Evolutionary conservation across 37 sponge, comb jelly and placozoan genomes (phyloP), one percentile per base, ranked within the genome.

Genomic region (Ephydatia muelleri): DNA sequence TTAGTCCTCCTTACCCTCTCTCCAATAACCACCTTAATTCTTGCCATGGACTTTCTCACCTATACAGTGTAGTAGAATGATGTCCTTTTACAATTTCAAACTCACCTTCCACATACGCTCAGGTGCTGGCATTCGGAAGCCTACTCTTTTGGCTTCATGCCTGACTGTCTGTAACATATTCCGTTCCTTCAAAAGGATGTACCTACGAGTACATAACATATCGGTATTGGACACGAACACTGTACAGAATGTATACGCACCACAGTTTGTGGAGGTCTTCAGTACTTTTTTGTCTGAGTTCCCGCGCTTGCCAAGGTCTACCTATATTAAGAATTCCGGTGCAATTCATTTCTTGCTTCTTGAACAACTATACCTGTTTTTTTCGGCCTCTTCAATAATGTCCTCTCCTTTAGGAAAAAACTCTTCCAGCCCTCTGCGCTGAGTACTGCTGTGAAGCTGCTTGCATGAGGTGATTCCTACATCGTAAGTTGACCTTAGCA

Each of bases 241-340:
- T 43, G 19, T 57, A 66, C 37, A 67, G 37, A 27, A 78, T 14
- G 5, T 37, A 28, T 8, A 77, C 80, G 74, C 67, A 89, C 93
- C 93, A 93, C 35, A 93, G 39, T 31, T 93, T 93, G 67, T 93
- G 93, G 38, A 93, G 72, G 73, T 93, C 90, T 70, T 89, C 93
- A 65, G 69, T 86, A 40, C 93, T 89, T 65, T 93, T 93, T 13
- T 80, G 79, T 68, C 93, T 83, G 78, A 93, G 68, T 67, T 89
- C 90, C 36, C 87, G 74, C 3, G 90, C 87, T 57, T 67, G 9
- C 93, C 93, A 93, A 22, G 83, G 32, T 14, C 90, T 77, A 49
- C 93, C 92, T 83, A 34, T 14, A 31, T 16, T 31, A 29, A 29
- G 23, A 38, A 3, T 2, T 5, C 25, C 13, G 9, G 29, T 4